Percentiles rank a stretch among this genome's conserved stretches.
phyloP scores from a whole-genome alignment of 1,140 invertebrate genomes.

The Lethocerus indicus region DNA sequence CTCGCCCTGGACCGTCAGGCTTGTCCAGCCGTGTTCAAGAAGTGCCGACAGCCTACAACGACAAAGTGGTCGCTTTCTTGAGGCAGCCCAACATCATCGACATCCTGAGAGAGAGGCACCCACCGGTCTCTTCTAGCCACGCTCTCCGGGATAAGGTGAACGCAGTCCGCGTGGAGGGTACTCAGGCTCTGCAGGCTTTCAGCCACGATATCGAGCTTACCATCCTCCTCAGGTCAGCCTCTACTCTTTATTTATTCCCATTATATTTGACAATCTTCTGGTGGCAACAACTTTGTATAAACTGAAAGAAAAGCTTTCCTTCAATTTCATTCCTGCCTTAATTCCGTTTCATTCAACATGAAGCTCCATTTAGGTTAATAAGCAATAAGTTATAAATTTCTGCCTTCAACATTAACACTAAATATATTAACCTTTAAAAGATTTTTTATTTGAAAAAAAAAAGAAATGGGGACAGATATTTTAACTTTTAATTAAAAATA shows the following conservation, averaged over 20 bases:
- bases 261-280: neutral
- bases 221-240: slow-evolving; percentile 70
- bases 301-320: too few species aligned
- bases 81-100: slow-evolving; percentile 87
- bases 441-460: too few species aligned
- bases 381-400: too few species aligned
- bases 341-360: too few species aligned
- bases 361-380: too few species aligned
- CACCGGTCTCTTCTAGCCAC: slow-evolving; percentile 41
- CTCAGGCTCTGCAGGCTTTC: slow-evolving; percentile 58
- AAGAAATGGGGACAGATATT: too few species aligned
- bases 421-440: too few species aligned
- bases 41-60: slow-evolving; percentile 73
- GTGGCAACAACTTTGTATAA: too few species aligned
- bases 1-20: slow-evolving; percentile 20
- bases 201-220: slow-evolving; percentile 88
- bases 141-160: slow-evolving; percentile 40
- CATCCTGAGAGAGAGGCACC: slow-evolving; percentile 71
- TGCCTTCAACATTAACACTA: too few species aligned
- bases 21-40: slow-evolving; percentile 32
- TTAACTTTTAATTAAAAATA: too few species aligned
- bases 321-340: too few species aligned
- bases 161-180: slow-evolving; percentile 70
- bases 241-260: neutral
- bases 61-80: slow-evolving; percentile 76